Percentiles rank a stretch among this genome's conserved stretches.
phyloP scores from a whole-genome alignment of 1,140 invertebrate species.

The Tetramorium alpestre region DNA sequence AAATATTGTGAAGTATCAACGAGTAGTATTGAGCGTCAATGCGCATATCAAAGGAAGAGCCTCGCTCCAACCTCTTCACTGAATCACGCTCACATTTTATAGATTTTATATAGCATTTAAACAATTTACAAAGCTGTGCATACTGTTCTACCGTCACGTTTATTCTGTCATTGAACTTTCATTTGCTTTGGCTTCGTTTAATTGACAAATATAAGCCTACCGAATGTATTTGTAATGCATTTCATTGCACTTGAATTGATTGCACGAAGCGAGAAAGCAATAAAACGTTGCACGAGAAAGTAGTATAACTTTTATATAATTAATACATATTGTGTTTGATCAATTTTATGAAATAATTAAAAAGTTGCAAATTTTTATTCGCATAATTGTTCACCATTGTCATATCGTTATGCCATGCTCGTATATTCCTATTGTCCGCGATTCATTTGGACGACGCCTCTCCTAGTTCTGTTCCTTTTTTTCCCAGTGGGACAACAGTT shows the following conservation, averaged over 20 bases:
- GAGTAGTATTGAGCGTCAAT: neutral
- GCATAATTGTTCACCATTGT: conserved; percentile 7
- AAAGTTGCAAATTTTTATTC: neutral
- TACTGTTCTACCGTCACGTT: neutral
- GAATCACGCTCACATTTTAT: neutral
- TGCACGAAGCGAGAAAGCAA: neutral
- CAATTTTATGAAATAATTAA: conserved; percentile 15
- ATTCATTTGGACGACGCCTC: conserved; percentile 55
- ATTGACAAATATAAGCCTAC: conserved; percentile 7
- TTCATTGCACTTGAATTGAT: neutral
- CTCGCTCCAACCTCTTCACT: neutral
- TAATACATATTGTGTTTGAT: neutral
- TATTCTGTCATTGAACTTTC: conserved; percentile 3
- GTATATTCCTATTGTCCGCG: conserved; percentile 55
- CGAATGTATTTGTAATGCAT: neutral
- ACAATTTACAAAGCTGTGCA: neutral
- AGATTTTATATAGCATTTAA: conserved; percentile 14
- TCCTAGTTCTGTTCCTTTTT: neutral
- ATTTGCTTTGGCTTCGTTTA: conserved; percentile 16
- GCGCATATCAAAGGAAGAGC: conserved; percentile 4
- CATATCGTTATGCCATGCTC: neutral
- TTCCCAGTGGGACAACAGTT: conserved; percentile 35
- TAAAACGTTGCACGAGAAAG: neutral
- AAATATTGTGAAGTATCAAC: neutral
- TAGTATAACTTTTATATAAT: neutral